Evolutionary conservation across 2,113 vertebrate species (phyloP).

Genomic region (Xiphorhynchus elegans): DNA sequence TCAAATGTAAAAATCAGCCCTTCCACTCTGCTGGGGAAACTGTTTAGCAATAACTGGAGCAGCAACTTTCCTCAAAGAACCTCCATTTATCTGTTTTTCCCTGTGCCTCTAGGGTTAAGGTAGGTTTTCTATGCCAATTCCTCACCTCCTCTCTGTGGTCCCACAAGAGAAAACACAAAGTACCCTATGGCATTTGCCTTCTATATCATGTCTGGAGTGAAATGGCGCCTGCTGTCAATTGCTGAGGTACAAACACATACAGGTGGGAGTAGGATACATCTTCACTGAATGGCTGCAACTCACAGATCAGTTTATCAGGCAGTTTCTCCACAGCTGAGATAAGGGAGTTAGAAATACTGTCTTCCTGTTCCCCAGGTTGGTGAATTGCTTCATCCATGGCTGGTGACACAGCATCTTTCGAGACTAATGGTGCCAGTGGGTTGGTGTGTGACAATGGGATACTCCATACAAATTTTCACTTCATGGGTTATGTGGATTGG

Average conservation of each 20-base stretch:
- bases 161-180: neutral
- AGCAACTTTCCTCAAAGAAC: neutral
- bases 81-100: neutral
- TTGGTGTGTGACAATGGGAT: neutral
- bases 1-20: neutral
- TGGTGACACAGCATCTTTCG: neutral
- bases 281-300: neutral
- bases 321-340: neutral
- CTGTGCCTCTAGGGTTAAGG: neutral
- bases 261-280: neutral
- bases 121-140: neutral
- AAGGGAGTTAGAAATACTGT: neutral
- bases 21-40: neutral
- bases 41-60: neutral
- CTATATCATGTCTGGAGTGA: neutral
- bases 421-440: neutral
- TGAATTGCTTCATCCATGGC: neutral
- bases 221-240: neutral
- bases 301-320: neutral
- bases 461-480: neutral
- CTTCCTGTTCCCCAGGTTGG: neutral
- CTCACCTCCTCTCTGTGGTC: neutral
- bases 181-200: neutral
- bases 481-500: neutral
- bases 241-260: accelerated